A percentile compares a stretch with the other conserved stretches of the same genome.
Evolutionary conservation across 2,113 vertebrate genomes (phyloP).

Genomic region (Lasiurus borealis): DNA sequence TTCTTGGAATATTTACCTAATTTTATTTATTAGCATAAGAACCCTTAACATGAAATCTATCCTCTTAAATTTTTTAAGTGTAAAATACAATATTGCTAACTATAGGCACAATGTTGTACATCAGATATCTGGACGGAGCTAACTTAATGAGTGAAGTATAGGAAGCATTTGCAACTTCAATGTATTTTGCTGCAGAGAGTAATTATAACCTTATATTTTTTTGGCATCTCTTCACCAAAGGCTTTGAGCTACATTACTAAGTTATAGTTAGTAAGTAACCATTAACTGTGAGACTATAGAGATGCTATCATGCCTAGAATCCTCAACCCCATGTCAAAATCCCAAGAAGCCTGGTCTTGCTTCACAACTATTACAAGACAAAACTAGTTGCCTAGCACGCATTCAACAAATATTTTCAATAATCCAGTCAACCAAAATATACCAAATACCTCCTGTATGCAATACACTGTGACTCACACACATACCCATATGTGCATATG

Average conservation of each 20-base stretch:
- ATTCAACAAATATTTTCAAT: background rate
- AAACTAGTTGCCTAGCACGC: background rate
- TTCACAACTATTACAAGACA: background rate
- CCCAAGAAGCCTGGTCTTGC: background rate
- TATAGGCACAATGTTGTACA: background rate
- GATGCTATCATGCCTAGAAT: background rate
- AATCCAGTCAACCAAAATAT: background rate
- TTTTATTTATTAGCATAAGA: background rate
- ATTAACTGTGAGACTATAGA: background rate
- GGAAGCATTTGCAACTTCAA: background rate
- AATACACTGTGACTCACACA: background rate
- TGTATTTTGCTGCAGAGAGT: constrained; percentile 28
- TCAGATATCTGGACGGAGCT: background rate
- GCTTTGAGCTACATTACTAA: background rate
- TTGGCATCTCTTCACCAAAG: background rate
- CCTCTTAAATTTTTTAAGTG: background rate
- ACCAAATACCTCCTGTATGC: background rate
- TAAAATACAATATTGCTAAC: background rate
- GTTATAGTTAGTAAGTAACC: constrained; percentile 14
- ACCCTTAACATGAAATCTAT: background rate
- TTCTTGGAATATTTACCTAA: background rate
- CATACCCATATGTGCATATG: no score
- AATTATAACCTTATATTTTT: constrained; percentile 33
- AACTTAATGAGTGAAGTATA: background rate
- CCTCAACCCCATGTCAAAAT: background rate